A percentile compares a stretch with the other conserved stretches of the same genome.
These are phyloP conservation scores for Elgaria multicarinata DNA, from an alignment of 2,113 vertebrate species.

Conservation along the genomic window DNA sequence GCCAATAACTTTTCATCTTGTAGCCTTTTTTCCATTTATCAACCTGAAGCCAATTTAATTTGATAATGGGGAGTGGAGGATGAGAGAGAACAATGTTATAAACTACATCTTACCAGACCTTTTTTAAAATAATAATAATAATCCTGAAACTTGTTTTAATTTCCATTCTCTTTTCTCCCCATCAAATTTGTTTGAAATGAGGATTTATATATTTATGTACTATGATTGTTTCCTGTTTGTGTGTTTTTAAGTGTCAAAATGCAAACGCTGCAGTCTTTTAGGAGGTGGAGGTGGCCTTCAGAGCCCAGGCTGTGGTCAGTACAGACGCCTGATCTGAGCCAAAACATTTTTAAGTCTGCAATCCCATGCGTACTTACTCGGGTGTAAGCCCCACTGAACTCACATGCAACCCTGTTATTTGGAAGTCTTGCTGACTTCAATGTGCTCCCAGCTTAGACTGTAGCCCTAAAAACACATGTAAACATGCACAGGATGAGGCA, in stretches of 20 bases:
- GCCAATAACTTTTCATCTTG: conserved; percentile 47
- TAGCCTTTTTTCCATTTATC: conserved; percentile 46
- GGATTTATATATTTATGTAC: neutral
- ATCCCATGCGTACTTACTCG: neutral
- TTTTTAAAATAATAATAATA: conserved; percentile 27
- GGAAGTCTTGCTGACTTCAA: neutral
- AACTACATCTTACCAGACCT: neutral
- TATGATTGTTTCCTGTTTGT: neutral
- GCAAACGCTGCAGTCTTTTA: neutral
- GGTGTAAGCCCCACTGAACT: neutral
- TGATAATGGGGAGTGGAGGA: neutral
- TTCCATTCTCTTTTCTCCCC: neutral
- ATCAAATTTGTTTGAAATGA: neutral
- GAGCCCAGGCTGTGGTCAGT: neutral
- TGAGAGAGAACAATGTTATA: neutral
- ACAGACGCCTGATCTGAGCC: neutral
- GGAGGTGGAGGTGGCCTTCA: neutral
- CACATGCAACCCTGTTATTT: neutral
- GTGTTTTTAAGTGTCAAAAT: neutral
- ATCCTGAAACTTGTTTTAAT: conserved; percentile 11
- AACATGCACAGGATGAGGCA: too few species aligned
- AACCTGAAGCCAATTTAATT: conserved; percentile 9
- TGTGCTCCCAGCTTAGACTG: neutral
- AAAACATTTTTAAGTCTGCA: neutral
- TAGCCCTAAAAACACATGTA: neutral